These are phyloP conservation scores for Myiothlypis chrysogaster DNA, from an alignment of 2,797 vertebrate genomes.

Conservation along the genomic window DNA sequence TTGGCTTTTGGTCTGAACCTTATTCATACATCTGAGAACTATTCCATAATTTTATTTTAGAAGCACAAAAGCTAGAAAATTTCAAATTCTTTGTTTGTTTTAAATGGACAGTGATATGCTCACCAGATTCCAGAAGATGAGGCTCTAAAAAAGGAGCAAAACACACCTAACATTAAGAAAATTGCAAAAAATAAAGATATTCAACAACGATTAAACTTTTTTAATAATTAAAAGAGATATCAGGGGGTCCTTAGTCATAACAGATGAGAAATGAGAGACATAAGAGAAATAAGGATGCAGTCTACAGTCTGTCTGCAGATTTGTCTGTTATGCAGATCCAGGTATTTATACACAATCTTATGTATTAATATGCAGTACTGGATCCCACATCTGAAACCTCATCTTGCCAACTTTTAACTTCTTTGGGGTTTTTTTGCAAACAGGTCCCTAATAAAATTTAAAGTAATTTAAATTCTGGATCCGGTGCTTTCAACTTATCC, in stretches of 20 bases:
- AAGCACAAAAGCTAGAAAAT: neutral
- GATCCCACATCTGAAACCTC: neutral
- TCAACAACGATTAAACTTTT: fast-evolving
- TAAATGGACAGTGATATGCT: neutral
- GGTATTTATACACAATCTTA: neutral
- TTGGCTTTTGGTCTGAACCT: neutral
- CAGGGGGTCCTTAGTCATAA: neutral
- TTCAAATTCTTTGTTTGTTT: neutral
- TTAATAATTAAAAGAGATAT: neutral
- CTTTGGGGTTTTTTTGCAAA: neutral
- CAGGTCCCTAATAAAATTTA: neutral
- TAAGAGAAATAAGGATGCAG: neutral
- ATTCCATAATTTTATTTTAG: neutral
- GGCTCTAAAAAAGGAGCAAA: neutral
- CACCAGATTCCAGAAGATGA: neutral
- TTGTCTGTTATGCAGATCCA: fast-evolving
- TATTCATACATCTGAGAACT: neutral
- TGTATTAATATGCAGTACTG: neutral
- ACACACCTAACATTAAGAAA: neutral
- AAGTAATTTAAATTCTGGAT: neutral
- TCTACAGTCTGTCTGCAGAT: fast-evolving
- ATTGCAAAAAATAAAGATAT: neutral
- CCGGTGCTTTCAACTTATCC: neutral
- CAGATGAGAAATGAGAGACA: neutral
- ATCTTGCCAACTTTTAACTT: neutral